A percentile compares a stretch with the other conserved stretches of the same genome.
Evolutionary conservation across 1,140 invertebrate species (phyloP).

Genomic region (Oscheius sp.): DNA sequence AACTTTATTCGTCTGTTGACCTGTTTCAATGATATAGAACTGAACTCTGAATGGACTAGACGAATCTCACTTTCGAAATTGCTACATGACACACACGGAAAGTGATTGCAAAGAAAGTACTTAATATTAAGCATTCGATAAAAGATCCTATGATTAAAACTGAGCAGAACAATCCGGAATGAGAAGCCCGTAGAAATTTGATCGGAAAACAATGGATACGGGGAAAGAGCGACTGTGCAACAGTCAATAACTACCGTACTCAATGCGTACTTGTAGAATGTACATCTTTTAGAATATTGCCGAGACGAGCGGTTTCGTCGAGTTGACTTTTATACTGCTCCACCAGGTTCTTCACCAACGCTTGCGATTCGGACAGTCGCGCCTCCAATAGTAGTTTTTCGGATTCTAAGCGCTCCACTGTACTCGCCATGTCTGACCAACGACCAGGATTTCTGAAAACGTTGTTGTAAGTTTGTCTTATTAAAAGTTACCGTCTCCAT

Average conservation of each 20-base stretch:
- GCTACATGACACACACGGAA: conserved; percentile 6
- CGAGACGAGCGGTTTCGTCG: not conserved
- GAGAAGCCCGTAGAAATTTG: conserved; percentile 2
- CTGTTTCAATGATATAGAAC: too few species aligned
- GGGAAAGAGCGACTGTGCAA: not conserved
- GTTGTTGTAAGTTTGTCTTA: not conserved
- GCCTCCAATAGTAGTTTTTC: not conserved
- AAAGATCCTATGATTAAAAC: not conserved
- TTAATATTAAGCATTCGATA: not conserved
- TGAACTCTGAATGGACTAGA: conserved; percentile 9
- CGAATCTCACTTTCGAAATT: not conserved
- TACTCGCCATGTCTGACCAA: not conserved
- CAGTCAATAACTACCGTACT: too few species aligned
- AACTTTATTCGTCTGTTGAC: too few species aligned
- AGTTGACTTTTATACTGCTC: conserved; percentile 2
- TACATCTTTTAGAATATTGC: not conserved
- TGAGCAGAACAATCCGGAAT: not conserved
- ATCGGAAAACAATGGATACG: not conserved
- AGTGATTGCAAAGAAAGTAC: not conserved
- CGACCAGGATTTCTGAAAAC: not conserved
- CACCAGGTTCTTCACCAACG: not conserved
- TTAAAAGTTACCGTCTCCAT: not conserved
- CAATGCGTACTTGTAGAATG: not conserved
- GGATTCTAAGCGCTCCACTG: not conserved
- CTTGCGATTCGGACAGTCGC: not conserved